Evolutionary conservation across 64 coral and sea anemone genomes (phyloP).

Genomic region (Montipora foliosa): DNA sequence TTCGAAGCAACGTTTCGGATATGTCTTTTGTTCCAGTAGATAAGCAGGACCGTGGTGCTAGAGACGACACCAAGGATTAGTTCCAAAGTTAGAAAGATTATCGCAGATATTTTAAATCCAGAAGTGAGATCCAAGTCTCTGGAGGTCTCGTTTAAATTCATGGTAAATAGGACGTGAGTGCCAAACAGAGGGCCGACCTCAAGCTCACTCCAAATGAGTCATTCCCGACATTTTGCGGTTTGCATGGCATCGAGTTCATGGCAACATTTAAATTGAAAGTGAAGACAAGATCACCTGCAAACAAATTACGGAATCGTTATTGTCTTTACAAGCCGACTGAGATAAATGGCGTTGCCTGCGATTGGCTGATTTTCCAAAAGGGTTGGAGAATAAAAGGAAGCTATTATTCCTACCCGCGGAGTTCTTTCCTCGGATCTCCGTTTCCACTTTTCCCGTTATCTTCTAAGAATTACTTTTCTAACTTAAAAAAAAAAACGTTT

Average conservation of each 20-base stretch:
- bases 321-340: not conserved
- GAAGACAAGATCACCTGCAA: slow-evolving; percentile 43
- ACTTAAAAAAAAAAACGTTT: too few relatives aligned
- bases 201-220: not conserved
- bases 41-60: slow-evolving; percentile 60
- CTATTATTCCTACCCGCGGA: not conserved
- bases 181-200: too few relatives aligned
- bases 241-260: not conserved
- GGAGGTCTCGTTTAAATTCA: not conserved
- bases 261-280: not conserved
- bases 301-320: slow-evolving; percentile 18
- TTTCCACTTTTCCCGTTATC: not conserved
- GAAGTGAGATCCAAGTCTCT: not conserved
- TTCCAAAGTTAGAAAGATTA: slow-evolving; percentile 65
- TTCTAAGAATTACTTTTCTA: not conserved
- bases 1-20: slow-evolving; percentile 74
- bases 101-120: slow-evolving; percentile 70
- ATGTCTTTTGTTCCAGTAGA: slow-evolving; percentile 88
- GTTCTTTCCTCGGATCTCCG: not conserved
- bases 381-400: not conserved
- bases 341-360: not conserved
- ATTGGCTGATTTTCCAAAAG: slow-evolving; percentile 33
- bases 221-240: not conserved
- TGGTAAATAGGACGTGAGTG: not conserved
- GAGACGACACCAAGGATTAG: slow-evolving; percentile 60